Conservation (phyloP, 2,797 vertebrate genomes). For the Anolis apletophallus region DNA sequence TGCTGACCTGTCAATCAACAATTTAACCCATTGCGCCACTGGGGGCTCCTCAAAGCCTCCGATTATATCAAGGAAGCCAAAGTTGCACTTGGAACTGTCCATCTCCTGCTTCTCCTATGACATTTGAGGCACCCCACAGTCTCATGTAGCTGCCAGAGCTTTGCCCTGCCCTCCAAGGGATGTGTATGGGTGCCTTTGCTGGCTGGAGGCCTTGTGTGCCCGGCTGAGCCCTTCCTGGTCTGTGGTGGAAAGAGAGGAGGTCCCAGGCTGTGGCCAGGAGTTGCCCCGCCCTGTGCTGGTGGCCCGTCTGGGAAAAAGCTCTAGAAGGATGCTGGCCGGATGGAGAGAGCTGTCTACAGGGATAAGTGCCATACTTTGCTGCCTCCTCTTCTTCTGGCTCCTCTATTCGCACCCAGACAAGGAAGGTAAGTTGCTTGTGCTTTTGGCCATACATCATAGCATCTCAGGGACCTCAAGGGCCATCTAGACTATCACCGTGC, state of each 20-base stretch:
- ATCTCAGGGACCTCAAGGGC: no score
- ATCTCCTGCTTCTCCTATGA: no score
- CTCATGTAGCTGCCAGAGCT: conserved; percentile 7
- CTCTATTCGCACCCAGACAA: conserved; percentile 86
- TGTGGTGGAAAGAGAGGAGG: background rate
- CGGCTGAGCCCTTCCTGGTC: background rate
- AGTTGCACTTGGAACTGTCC: background rate
- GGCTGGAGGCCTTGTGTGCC: background rate
- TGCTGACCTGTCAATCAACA: no score
- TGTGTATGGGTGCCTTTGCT: background rate
- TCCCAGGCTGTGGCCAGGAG: background rate
- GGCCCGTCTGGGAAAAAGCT: conserved; percentile 18
- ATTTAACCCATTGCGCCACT: no score
- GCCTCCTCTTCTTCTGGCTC: conserved; percentile 86
- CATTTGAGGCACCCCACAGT: background rate
- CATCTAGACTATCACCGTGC: no score
- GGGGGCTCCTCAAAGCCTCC: background rate
- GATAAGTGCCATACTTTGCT: conserved; percentile 87
- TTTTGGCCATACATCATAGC: background rate
- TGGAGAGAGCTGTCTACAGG: conserved; percentile 85
- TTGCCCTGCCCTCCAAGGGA: background rate
- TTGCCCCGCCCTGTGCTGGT: background rate
- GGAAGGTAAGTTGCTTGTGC: conserved; percentile 79
- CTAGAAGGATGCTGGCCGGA: conserved; percentile 83
- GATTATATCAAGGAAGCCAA: background rate